Evolutionary conservation across 2,888 invertebrate genomes (phyloP).

Genomic region (Sipha maydis): DNA sequence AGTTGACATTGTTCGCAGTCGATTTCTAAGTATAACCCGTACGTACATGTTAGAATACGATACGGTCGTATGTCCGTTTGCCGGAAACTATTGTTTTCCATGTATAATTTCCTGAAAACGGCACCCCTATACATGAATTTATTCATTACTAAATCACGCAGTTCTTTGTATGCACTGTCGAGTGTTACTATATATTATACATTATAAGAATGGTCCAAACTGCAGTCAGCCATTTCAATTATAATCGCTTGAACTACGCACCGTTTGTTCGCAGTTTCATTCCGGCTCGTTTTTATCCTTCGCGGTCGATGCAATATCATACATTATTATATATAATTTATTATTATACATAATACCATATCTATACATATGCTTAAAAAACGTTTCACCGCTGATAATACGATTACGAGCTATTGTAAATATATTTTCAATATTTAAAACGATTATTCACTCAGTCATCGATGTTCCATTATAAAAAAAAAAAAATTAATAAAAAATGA

Average conservation of each 20-base stretch:
- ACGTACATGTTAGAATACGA: neutral
- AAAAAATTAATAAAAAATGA: too few relatives aligned
- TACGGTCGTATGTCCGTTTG: slow-evolving; percentile 31
- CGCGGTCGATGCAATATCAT: too few relatives aligned
- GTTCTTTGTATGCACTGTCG: slow-evolving; percentile 28
- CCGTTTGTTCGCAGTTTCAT: neutral
- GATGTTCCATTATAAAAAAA: neutral
- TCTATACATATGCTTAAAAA: too few relatives aligned
- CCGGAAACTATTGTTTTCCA: slow-evolving; percentile 27
- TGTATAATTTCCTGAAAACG: slow-evolving; percentile 4
- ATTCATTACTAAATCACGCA: slow-evolving; percentile 10
- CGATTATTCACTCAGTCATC: neutral
- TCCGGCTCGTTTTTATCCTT: neutral
- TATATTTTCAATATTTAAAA: neutral
- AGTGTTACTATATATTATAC: neutral
- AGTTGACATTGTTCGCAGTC: neutral
- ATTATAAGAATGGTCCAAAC: neutral
- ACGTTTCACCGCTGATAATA: too few relatives aligned
- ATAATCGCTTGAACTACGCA: neutral
- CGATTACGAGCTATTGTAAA: too few relatives aligned
- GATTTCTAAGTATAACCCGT: neutral
- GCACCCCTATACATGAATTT: slow-evolving; percentile 5
- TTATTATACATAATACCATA: too few relatives aligned
- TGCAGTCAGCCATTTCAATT: neutral
- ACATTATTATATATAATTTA: too few relatives aligned